These are phyloP conservation scores for Laterallus jamaicensis DNA, from an alignment of 2,113 vertebrate species.

Conservation along the genomic window DNA sequence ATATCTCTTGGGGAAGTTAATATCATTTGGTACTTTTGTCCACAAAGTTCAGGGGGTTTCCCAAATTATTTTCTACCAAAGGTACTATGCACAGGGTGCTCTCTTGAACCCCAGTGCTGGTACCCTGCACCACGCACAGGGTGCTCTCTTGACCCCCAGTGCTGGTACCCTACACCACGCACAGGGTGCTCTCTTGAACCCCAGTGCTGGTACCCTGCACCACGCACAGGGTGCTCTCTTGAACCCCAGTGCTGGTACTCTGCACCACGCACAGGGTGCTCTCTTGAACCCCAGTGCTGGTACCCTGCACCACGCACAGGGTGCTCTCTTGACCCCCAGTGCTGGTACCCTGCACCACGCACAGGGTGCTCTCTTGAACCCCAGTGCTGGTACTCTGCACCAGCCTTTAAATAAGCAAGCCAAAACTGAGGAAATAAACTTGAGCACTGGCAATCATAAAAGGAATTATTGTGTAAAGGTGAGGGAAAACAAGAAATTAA, in stretches of 20 bases:
- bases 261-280: background rate
- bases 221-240: background rate
- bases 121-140: too few species aligned
- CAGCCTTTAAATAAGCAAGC: background rate
- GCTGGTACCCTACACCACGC: background rate
- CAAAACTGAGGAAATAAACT: background rate
- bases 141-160: background rate
- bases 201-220: too few species aligned
- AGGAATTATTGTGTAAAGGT: background rate
- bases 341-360: background rate
- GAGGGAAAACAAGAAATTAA: background rate
- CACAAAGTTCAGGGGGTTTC: background rate
- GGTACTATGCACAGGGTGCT: background rate
- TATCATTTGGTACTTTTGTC: background rate
- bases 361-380: background rate
- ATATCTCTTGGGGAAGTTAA: background rate
- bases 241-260: background rate
- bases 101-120: background rate
- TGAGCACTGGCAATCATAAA: background rate
- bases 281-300: background rate
- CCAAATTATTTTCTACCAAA: background rate
- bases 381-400: background rate
- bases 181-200: background rate
- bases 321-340: background rate
- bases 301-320: background rate